These are phyloP conservation scores for Heteromurus nitidus DNA, from an alignment of 2,888 invertebrate species.

Conservation along the genomic window DNA sequence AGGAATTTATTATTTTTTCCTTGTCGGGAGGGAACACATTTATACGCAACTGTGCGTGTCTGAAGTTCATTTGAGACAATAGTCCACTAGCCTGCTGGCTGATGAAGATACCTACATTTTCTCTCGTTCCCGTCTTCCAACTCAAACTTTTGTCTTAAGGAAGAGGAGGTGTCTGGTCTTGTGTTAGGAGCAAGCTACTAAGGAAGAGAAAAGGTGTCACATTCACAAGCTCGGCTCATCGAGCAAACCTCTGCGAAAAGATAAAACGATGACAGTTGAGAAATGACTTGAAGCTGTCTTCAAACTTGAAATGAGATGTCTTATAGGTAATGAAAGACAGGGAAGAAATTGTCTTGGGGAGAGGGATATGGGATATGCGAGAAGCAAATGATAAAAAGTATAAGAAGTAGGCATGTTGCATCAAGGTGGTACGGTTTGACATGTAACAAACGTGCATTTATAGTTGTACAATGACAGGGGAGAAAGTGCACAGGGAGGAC, in stretches of 20 bases:
- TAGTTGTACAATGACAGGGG: conserved; percentile 10
- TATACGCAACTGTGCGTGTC: conserved; percentile 22
- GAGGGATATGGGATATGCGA: too few species aligned
- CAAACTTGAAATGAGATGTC: conserved; percentile 19
- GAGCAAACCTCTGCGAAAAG: neutral
- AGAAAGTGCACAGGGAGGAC: neutral
- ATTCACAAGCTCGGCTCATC: neutral
- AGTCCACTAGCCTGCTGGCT: too few species aligned
- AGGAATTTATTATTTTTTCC: too few species aligned
- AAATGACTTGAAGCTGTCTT: conserved; percentile 8
- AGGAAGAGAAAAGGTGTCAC: neutral
- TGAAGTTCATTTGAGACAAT: conserved; percentile 20
- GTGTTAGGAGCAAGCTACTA: neutral
- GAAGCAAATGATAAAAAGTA: neutral
- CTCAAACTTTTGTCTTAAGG: neutral
- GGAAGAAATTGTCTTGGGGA: conserved; percentile 4
- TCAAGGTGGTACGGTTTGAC: conserved; percentile 9
- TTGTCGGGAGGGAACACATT: too few species aligned
- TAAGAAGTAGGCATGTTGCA: neutral
- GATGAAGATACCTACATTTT: too few species aligned
- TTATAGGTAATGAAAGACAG: conserved; percentile 14
- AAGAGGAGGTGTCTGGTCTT: neutral
- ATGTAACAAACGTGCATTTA: conserved; percentile 19
- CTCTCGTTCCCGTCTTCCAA: too few species aligned
- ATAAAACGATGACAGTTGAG: conserved; percentile 22